Base-by-base conservation (phyloP, 2,888 invertebrate genomes). In the Rhagonycha fulva region DNA sequence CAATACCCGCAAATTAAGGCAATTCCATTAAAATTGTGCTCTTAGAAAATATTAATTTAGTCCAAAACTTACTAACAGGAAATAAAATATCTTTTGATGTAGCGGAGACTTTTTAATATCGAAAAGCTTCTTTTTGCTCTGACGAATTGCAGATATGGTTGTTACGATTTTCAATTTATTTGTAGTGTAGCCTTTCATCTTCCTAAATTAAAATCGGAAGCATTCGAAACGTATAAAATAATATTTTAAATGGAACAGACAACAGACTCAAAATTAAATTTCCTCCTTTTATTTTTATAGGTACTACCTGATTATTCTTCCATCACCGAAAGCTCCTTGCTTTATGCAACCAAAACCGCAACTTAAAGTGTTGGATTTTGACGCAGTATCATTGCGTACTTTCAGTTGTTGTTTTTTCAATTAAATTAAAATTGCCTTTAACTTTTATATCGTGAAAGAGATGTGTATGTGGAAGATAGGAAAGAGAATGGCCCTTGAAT, bases 391-490 rank as follows among this genome's bases (percentile, higher is more conserved):
- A 47, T 47, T 5, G 47, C 47, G n/a, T 47, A 47, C 47, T 47
- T 47, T 4, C 7, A 47, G 23, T 66, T 66, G 63, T 66, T 66
- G 23, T 26, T 23, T 70, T 76, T 76, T 76, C 76, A 73, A 76
- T 76, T 76, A 76, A 76, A 76, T 71, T 76, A 76, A 76, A 76
- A 73, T 76, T 76, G 76, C 72, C 73, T 70, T 76, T 63, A 60
- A 72, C 73, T 76, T 70, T 72, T 73, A 68, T 73, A 73, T 76
- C 70, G 72, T 73, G 62, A 66, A 70, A 76, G 70, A 70, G 76
- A 76, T 72, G 76, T 76, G 76, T 67, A 76, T 76, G 76, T 76
- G 76, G 70, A 71, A 76, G 76, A 76, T 76, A 76, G 76, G 72
- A 66, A 63, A 73, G 72, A 68, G 73, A 76, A 76, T 76, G 70